Percentiles rank a stretch among this genome's conserved stretches.
Evolutionary conservation across 64 coral and sea anemone species (phyloP).

Genomic region (Acropora tenuis): DNA sequence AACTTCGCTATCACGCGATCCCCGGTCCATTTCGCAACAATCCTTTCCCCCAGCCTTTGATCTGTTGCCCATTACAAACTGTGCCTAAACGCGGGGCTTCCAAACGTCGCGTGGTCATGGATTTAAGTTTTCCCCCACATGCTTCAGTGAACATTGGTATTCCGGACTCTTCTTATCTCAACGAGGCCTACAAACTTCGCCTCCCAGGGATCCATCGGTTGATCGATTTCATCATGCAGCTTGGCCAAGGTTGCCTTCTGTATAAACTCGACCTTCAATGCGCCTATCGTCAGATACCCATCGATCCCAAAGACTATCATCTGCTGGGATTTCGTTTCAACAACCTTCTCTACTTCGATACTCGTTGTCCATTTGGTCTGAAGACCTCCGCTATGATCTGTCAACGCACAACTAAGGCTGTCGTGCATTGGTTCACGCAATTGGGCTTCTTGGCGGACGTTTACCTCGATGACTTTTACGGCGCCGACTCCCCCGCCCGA

Average conservation of each 20-base stretch:
- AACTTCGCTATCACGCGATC: not conserved
- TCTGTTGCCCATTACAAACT: slow-evolving; percentile 3
- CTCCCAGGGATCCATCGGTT: slow-evolving; percentile 12
- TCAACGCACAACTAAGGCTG: not conserved
- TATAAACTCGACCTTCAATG: not conserved
- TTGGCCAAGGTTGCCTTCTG: not conserved
- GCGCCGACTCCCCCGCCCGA: not conserved
- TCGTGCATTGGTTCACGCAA: not conserved
- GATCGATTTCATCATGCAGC: not conserved
- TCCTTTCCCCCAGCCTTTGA: not conserved
- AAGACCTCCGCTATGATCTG: slow-evolving; percentile 8
- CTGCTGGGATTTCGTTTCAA: not conserved
- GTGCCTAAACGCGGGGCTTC: not conserved
- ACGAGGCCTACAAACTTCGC: not conserved
- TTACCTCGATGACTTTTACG: not conserved
- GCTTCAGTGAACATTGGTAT: not conserved
- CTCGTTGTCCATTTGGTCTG: not conserved
- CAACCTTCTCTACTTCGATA: not conserved
- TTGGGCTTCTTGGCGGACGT: too few relatives aligned
- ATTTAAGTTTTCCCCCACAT: not conserved
- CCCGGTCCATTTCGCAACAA: slow-evolving; percentile 2
- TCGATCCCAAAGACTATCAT: not conserved
- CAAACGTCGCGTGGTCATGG: slow-evolving; percentile 17
- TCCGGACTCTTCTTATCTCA: not conserved
- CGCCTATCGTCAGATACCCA: not conserved